Base-by-base conservation (phyloP, 2,888 invertebrate genomes). In the Lamellibrachia satsuma region DNA sequence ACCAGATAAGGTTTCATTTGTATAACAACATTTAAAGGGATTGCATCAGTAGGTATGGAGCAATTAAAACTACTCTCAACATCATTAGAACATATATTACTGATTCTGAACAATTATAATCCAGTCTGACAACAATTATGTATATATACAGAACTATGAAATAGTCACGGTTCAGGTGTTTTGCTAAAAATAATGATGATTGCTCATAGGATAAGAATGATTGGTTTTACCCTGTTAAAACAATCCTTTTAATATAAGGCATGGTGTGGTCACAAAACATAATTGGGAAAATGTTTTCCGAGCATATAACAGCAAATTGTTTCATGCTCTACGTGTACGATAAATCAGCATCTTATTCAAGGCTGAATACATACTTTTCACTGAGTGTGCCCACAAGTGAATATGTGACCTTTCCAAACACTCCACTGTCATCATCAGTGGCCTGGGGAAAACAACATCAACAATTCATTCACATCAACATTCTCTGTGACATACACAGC, bases 341-440 rank as follows among this genome's bases (percentile, higher is more conserved):
- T 9, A 60, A 60, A 60, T 11, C 15, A 60, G 6, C 15, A 75
- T 22, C n/a, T 15, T 75, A 22, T 75, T 75, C 15, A 75, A 3
- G 75, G 22, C 15, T 22, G 22, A 75, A 75, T 75, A 75, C 75
- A 22, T n/a, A 75, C 75, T 75, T 75, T 75, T 75, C 75, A 15
- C 75, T 75, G 75, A 75, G 22, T 75, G 75, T 75, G 15, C 75
- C 75, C 15, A 75, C 75, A 15, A 75, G 75, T 55, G 55, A 55
- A 52, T 91, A 91, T 39, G 91, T 91, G 57, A 91, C 52, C 7
- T 57, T 9, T 39, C 51, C 7, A 91, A 91, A 91, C 91, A 15
- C 52, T 39, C 91, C 91, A n/a, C 91, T 91, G n/a, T 91, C 91
- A 52, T n/a, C 27, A 27, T 91, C 91, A 51, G 52, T 91, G 11